These are phyloP conservation scores for Murina feae DNA, from an alignment of 2,113 vertebrate genomes.

Conservation along the genomic window DNA sequence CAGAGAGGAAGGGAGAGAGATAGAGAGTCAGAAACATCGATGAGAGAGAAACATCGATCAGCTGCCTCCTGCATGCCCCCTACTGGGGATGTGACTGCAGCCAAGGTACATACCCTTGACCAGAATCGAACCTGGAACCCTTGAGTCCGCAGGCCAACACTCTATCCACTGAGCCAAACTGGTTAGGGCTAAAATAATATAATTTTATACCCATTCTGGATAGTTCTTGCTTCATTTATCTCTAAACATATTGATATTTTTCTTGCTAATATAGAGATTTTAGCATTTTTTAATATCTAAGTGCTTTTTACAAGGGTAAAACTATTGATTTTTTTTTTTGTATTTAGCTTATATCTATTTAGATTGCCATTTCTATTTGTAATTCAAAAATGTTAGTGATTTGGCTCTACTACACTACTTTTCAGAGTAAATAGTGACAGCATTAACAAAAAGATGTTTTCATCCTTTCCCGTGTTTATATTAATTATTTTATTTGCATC, in stretches of 20 bases:
- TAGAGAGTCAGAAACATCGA: too few species aligned
- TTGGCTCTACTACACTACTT: not conserved
- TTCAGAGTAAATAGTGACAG: not conserved
- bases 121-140: too few species aligned
- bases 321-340: not conserved
- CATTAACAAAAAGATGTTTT: not conserved
- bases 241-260: not conserved
- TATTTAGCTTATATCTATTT: not conserved
- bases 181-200: not conserved
- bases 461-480: not conserved
- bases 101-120: too few species aligned
- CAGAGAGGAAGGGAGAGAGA: too few species aligned
- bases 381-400: constrained; percentile 23
- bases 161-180: too few species aligned
- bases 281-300: not conserved
- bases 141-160: too few species aligned
- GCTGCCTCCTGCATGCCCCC: too few species aligned
- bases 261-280: not conserved
- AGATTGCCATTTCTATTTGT: not conserved
- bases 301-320: not conserved
- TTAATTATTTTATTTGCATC: not conserved
- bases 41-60: too few species aligned
- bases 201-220: not conserved
- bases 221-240: not conserved
- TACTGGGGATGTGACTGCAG: too few species aligned